Percentiles rank a stretch among this genome's conserved stretches.
phyloP scores from a whole-genome alignment of 2,888 invertebrate genomes.

The Ellobium chinense region DNA sequence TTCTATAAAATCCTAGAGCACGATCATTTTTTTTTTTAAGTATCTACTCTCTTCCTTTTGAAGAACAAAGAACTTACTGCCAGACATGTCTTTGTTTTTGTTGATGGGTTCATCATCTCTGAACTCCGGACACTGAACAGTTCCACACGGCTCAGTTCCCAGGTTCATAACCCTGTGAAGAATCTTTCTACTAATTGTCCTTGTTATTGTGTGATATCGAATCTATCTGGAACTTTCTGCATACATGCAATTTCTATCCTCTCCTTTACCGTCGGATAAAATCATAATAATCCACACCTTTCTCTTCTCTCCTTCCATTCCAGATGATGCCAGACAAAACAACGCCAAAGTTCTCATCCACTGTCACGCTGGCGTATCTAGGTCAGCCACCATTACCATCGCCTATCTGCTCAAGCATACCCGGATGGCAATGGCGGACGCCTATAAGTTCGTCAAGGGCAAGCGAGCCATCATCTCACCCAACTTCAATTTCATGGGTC shows the following conservation, averaged over 20 bases:
- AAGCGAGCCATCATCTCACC: conserved; percentile 95
- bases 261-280: too few species aligned
- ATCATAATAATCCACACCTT: too few species aligned
- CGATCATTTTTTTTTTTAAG: neutral
- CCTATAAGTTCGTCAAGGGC: conserved; percentile 91
- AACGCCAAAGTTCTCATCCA: conserved; percentile 91
- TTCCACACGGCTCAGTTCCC: too few species aligned
- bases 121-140: too few species aligned
- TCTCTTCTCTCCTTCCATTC: too few species aligned
- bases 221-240: too few species aligned
- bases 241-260: neutral
- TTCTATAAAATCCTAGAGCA: too few species aligned
- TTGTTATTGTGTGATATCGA: too few species aligned
- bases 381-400: conserved; percentile 96
- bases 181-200: too few species aligned
- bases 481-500: conserved; percentile 95
- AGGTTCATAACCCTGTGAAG: too few species aligned
- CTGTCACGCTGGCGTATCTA: conserved; percentile 96
- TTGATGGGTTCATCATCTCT: too few species aligned
- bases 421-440: conserved; percentile 90
- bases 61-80: neutral
- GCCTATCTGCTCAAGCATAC: conserved; percentile 94
- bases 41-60: neutral
- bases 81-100: too few species aligned
- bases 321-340: conserved; percentile 86